Percentiles rank a stretch among this genome's conserved stretches.
Conservation (phyloP, 1,140 invertebrate genomes). For the Macrocentrus cingulum region DNA sequence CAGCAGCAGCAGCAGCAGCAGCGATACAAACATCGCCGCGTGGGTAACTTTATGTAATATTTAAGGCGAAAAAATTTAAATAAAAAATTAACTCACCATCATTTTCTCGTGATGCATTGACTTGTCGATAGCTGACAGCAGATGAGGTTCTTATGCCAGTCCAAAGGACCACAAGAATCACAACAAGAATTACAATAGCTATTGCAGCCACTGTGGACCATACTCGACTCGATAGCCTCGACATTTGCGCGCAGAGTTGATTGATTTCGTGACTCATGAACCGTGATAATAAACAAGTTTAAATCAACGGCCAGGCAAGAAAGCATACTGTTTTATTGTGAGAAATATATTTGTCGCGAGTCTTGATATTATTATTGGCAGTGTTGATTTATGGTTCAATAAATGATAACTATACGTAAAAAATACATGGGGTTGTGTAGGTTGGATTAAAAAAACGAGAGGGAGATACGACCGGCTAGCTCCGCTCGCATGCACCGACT, state of each 20-base stretch:
- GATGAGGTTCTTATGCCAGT: constrained; percentile 15
- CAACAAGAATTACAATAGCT: constrained; percentile 15
- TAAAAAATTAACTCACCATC: constrained; percentile 12
- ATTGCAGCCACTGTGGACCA: constrained; percentile 20
- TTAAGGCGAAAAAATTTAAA: not conserved
- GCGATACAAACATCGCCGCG: too few relatives aligned
- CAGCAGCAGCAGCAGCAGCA: too few relatives aligned
- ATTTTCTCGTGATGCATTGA: constrained; percentile 8
- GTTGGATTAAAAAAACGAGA: too few relatives aligned
- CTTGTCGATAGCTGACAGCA: not conserved
- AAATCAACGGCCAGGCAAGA: not conserved
- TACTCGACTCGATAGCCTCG: constrained; percentile 21
- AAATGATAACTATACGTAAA: too few relatives aligned
- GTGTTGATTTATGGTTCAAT: too few relatives aligned
- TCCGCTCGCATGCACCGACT: constrained; percentile 29
- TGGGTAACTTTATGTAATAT: too few relatives aligned
- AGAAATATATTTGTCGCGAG: too few relatives aligned
- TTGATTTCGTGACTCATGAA: not conserved
- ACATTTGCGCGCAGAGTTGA: constrained; percentile 6
- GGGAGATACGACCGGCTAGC: constrained; percentile 26
- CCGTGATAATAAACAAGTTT: not conserved
- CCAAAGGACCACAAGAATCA: constrained; percentile 24
- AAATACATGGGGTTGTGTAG: too few relatives aligned
- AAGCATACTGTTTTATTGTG: too few relatives aligned
- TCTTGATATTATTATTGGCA: too few relatives aligned